Conservation (phyloP, 2,113 vertebrate species). For the Theristicus caerulescens region DNA sequence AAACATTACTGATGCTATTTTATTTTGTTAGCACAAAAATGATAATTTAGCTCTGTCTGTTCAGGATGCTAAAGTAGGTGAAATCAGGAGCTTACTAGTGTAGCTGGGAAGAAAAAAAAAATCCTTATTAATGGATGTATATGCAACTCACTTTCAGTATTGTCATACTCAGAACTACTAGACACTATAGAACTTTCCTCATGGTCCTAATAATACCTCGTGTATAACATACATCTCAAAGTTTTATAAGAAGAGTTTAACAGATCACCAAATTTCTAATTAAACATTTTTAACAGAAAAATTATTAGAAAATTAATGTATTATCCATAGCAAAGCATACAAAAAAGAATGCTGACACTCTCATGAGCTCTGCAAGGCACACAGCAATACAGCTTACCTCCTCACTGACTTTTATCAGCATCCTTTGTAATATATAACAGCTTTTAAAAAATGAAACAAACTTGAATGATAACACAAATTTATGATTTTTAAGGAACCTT, state of each 20-base stretch:
- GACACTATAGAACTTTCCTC: not conserved
- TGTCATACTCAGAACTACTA: not conserved
- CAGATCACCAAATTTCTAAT: not conserved
- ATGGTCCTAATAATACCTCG: not conserved
- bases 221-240: not conserved
- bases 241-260: not conserved
- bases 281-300: not conserved
- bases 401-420: not conserved
- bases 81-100: not conserved
- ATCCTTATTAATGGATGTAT: not conserved
- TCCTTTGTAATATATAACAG: not conserved
- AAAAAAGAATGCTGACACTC: not conserved
- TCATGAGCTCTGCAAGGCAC: not conserved
- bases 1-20: not conserved
- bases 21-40: not conserved
- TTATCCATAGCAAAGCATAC: not conserved
- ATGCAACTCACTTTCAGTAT: not conserved
- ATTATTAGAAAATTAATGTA: not conserved
- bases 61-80: not conserved
- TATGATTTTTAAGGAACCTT: not conserved
- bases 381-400: not conserved
- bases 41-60: not conserved
- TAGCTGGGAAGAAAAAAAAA: not conserved
- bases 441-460: not conserved
- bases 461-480: not conserved